These are phyloP conservation scores for Scaptomyza flava DNA, from an alignment of 2,888 invertebrate species.

Conservation along the genomic window DNA sequence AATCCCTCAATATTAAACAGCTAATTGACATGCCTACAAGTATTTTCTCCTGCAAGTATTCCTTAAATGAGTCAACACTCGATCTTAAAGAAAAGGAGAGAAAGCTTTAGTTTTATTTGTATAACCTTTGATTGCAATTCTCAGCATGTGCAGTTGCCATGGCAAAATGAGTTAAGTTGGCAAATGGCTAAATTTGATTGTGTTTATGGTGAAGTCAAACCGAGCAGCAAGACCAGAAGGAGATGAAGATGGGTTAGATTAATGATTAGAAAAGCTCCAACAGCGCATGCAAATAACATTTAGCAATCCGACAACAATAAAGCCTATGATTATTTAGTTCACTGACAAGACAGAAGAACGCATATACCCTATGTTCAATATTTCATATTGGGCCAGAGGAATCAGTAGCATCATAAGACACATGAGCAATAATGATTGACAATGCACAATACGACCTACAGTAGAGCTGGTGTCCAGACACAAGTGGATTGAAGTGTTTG, in stretches of 20 bases:
- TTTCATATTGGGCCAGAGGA: background rate
- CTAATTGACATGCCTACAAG: slow-evolving; percentile 50
- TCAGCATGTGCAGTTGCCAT: slow-evolving; percentile 1
- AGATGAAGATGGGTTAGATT: background rate
- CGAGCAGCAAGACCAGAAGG: slow-evolving; percentile 6
- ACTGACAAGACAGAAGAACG: too few species aligned
- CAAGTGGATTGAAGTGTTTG: slow-evolving; percentile 30
- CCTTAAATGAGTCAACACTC: slow-evolving; percentile 7
- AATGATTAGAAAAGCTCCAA: background rate
- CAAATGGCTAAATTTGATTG: slow-evolving; percentile 43
- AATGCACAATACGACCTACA: slow-evolving; percentile 6
- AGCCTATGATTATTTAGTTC: slow-evolving; percentile 7
- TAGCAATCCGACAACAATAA: background rate
- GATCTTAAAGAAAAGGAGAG: slow-evolving; percentile 1
- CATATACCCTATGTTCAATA: background rate
- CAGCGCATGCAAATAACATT: slow-evolving; percentile 26
- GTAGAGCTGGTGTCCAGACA: background rate
- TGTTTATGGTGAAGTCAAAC: slow-evolving; percentile 29
- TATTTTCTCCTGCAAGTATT: background rate
- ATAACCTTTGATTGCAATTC: slow-evolving; percentile 19
- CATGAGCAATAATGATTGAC: slow-evolving; percentile 18
- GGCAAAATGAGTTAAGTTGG: slow-evolving; percentile 29
- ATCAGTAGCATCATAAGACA: background rate
- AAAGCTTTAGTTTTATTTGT: slow-evolving; percentile 5
- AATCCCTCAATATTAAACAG: slow-evolving; percentile 34